Percentiles rank a stretch among this genome's conserved stretches.
Conservation (phyloP, 2,888 invertebrate species). For the Ormyrus pomaceus region DNA sequence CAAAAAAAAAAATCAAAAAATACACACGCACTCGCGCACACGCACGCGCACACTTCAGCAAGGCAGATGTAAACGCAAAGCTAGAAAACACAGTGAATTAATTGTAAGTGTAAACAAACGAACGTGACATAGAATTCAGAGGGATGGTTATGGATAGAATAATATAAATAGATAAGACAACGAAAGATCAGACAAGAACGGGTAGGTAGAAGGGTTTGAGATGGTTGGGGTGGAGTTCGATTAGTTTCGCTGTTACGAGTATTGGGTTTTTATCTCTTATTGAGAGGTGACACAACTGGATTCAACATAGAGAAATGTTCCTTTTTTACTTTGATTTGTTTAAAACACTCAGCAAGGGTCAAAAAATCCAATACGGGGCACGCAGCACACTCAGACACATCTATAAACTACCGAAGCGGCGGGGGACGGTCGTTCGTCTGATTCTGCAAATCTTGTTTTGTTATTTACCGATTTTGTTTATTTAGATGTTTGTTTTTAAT, state of each 20-base stretch:
- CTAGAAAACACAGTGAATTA: constrained; percentile 36
- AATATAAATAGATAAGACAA: constrained; percentile 30
- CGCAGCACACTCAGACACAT: constrained; percentile 74
- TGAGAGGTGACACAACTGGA: constrained; percentile 7
- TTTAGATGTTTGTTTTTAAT: background rate
- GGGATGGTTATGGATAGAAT: constrained; percentile 39
- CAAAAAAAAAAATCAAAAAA: constrained; percentile 5
- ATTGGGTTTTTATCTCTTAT: constrained; percentile 19
- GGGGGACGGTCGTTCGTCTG: constrained; percentile 63
- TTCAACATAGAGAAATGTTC: constrained; percentile 24
- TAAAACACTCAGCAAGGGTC: constrained; percentile 47
- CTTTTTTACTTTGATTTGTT: constrained; percentile 19
- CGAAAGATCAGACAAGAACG: constrained; percentile 33
- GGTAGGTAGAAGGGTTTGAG: background rate
- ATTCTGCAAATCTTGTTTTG: constrained; percentile 32
- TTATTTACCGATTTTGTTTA: background rate
- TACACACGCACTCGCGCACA: constrained; percentile 47
- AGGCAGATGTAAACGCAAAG: constrained; percentile 50
- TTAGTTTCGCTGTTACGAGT: constrained; percentile 28
- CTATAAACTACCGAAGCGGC: constrained; percentile 70
- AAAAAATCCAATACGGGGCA: constrained; percentile 65
- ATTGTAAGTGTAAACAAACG: constrained; percentile 48
- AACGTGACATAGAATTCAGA: constrained; percentile 40
- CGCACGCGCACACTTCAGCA: constrained; percentile 39
- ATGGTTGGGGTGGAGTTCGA: background rate